Conservation (phyloP, 2,113 vertebrate species). For the Tamias sibiricus region DNA sequence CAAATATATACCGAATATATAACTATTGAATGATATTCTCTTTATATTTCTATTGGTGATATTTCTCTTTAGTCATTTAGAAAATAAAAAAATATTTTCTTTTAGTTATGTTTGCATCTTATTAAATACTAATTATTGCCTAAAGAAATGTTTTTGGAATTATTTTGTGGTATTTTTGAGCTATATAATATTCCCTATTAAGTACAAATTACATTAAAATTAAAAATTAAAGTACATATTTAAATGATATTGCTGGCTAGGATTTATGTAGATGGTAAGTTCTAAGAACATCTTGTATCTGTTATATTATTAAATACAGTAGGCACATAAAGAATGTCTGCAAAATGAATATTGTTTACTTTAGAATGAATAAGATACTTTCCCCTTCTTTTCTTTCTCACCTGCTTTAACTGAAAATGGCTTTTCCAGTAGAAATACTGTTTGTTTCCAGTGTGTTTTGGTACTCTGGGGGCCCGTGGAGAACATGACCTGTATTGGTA, state of each 20-base stretch:
- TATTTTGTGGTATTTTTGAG: constrained; percentile 41
- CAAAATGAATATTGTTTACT: background rate
- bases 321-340: background rate
- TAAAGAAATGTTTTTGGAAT: constrained; percentile 24
- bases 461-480: constrained; percentile 93
- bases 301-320: background rate
- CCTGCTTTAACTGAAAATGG: constrained; percentile 93
- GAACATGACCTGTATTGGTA: constrained; percentile 92
- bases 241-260: constrained; percentile 23
- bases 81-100: constrained; percentile 42
- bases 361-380: background rate
- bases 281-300: constrained; percentile 3
- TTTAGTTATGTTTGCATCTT: constrained; percentile 28
- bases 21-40: background rate
- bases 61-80: background rate
- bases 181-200: background rate
- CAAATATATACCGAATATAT: background rate
- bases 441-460: constrained; percentile 98
- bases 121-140: background rate
- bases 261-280: background rate
- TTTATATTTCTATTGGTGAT: background rate
- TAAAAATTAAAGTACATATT: background rate
- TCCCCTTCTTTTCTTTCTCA: constrained; percentile 73
- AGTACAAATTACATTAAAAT: constrained; percentile 3
- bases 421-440: constrained; percentile 93